Evolutionary conservation across 2,113 vertebrate genomes (phyloP), one percentile per base, ranked within the genome.

Genomic region (Paraplagusia blochii): DNA sequence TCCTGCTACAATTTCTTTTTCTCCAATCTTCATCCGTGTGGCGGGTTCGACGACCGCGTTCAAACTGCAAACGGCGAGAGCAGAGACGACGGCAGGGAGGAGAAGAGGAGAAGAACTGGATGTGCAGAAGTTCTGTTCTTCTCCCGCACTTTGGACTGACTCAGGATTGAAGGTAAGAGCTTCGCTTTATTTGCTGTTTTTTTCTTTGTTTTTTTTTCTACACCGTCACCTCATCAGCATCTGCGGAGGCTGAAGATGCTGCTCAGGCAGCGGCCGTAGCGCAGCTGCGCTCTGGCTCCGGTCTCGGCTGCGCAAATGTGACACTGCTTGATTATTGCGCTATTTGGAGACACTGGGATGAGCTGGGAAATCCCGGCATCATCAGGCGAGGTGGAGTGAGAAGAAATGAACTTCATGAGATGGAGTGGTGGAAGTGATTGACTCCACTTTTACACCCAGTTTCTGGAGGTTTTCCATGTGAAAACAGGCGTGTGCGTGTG

Each of bases 101-200:
- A 36, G 13, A 44, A 45, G 9, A 9, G 36, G 14, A 43, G n/a
- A 48, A 56, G 47, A 35, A 13, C 9, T 39, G 51, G 60, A 69
- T 50, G 42, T 5, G n/a, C 43, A 79, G 68, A 82, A 83, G 77
- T 82, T 85, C 5, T 51, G 66, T 48, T n/a, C n/a, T n/a, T n/a
- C n/a, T 58, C 22, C 42, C 34, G 29, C 44, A 57, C 59, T 69
- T 66, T 53, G 2, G 40, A 38, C 55, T 58, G 56, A 63, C 35
- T 84, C 51, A 51, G 29, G 15, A 72, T 58, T 72, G 35, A 12
- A 78, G 84, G 86, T 82, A 76, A 75, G 72, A 34, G 22, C 36
- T 38, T 7, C 46, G 22, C 29, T 9, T 50, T n/a, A 8, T 1
- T 16, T 49, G 12, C 62, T 11, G 40, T 59, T 36, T 36, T 36